A percentile compares a stretch with the other conserved stretches of the same genome.
These are phyloP conservation scores for Lordiphosa mommai DNA, from an alignment of 1,140 invertebrate species.

Conservation along the genomic window DNA sequence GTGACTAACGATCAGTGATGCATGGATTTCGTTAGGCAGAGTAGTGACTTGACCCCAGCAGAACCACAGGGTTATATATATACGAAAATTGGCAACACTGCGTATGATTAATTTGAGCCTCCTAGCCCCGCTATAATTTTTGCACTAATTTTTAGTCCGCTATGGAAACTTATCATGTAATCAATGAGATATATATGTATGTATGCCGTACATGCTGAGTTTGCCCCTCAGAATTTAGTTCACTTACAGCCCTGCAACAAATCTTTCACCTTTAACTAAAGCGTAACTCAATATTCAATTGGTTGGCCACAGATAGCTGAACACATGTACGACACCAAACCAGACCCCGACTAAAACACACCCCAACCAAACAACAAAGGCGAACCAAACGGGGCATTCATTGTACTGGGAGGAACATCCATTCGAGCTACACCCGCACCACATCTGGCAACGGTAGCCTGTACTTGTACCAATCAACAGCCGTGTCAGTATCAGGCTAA, in stretches of 20 bases:
- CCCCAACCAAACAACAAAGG: constrained; percentile 9
- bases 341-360: constrained; percentile 7
- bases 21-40: too few relatives aligned
- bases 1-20: too few relatives aligned
- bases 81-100: too few relatives aligned
- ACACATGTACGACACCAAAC: not conserved
- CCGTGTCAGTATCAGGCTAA: constrained; percentile 54
- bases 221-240: too few relatives aligned
- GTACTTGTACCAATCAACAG: constrained; percentile 50
- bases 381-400: not conserved
- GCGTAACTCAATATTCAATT: constrained; percentile 14
- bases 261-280: not conserved
- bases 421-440: constrained; percentile 22
- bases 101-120: too few relatives aligned
- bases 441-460: constrained; percentile 25
- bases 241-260: not conserved
- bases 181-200: too few relatives aligned
- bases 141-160: too few relatives aligned
- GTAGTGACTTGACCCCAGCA: too few relatives aligned
- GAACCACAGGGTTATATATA: too few relatives aligned
- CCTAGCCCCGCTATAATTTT: too few relatives aligned
- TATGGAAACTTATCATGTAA: too few relatives aligned
- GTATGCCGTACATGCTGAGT: too few relatives aligned
- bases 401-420: constrained; percentile 13
- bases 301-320: constrained; percentile 8